Conservation (phyloP, 1,140 invertebrate genomes). For the Andricus grossulariae region DNA sequence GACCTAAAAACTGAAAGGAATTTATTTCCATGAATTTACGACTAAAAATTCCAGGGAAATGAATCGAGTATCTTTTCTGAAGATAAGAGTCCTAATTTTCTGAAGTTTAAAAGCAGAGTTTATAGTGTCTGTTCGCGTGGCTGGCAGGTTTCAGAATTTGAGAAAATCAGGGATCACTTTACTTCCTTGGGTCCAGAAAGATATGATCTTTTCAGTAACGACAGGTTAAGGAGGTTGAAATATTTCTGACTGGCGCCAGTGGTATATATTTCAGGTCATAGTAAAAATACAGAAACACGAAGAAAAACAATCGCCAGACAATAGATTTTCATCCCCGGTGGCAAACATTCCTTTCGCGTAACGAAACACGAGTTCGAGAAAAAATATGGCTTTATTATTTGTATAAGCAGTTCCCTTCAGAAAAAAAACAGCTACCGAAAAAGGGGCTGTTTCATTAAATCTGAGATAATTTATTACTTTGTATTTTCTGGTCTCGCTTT, state of each 20-base stretch:
- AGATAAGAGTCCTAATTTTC: not conserved
- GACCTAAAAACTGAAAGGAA: too few species aligned
- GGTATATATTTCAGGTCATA: constrained; percentile 56
- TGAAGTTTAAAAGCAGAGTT: not conserved
- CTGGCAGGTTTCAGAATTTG: constrained; percentile 55
- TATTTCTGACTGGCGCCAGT: constrained; percentile 66
- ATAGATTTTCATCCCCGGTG: constrained; percentile 45
- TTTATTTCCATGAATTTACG: too few species aligned
- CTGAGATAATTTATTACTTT: too few species aligned
- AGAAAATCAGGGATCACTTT: constrained; percentile 57
- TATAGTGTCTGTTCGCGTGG: constrained; percentile 7
- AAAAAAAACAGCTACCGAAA: too few species aligned
- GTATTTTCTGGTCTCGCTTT: too few species aligned
- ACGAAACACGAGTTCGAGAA: too few species aligned
- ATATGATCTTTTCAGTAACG: constrained; percentile 69
- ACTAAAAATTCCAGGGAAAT: too few species aligned
- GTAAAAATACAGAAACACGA: constrained; percentile 34
- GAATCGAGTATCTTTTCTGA: too few species aligned
- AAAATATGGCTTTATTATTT: too few species aligned
- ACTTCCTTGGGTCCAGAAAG: constrained; percentile 48
- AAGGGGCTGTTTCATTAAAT: too few species aligned
- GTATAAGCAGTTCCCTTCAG: too few species aligned
- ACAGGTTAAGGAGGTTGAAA: constrained; percentile 65
- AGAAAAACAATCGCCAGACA: constrained; percentile 57
- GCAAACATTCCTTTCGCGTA: too few species aligned